Percentiles rank a stretch among this genome's conserved stretches.
Conservation (phyloP, 2,888 invertebrate species). For the Nomada lathburiana region DNA sequence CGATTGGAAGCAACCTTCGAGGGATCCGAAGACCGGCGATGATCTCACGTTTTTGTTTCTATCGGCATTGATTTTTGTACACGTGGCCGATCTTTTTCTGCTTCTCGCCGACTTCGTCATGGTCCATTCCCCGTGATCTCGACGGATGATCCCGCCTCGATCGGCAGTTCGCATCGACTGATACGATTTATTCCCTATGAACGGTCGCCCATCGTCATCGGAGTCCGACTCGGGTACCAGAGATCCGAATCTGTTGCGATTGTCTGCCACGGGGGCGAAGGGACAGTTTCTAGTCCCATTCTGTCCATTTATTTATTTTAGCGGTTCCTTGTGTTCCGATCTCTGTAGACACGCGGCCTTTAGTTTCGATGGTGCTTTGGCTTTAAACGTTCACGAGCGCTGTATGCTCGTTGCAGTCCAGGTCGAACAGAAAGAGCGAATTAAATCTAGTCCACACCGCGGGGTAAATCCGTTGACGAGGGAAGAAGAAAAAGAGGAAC, state of each 20-base stretch:
- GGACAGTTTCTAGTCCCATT: neutral
- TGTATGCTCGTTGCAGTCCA: conserved; percentile 40
- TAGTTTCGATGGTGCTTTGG: neutral
- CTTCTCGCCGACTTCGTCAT: neutral
- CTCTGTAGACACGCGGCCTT: neutral
- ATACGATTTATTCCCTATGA: conserved; percentile 47
- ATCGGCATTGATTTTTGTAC: neutral
- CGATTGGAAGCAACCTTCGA: neutral
- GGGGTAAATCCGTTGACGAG: neutral
- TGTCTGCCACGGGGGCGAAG: conserved; percentile 2
- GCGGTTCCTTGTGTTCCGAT: neutral
- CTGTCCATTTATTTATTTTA: conserved; percentile 15
- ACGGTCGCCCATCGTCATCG: conserved; percentile 29
- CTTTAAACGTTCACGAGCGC: neutral
- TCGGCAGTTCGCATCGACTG: conserved; percentile 38
- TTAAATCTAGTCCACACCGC: conserved; percentile 5
- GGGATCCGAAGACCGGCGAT: neutral
- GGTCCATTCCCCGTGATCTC: conserved; percentile 15
- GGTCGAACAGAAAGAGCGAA: neutral
- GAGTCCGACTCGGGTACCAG: conserved; percentile 34
- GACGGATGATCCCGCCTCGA: conserved; percentile 9
- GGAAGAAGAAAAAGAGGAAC: neutral
- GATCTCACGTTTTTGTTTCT: neutral
- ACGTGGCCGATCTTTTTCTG: conserved; percentile 13
- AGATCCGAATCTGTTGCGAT: conserved; percentile 44